phyloP scores from a whole-genome alignment of 2,113 vertebrate genomes.

The Thermophis baileyi region DNA sequence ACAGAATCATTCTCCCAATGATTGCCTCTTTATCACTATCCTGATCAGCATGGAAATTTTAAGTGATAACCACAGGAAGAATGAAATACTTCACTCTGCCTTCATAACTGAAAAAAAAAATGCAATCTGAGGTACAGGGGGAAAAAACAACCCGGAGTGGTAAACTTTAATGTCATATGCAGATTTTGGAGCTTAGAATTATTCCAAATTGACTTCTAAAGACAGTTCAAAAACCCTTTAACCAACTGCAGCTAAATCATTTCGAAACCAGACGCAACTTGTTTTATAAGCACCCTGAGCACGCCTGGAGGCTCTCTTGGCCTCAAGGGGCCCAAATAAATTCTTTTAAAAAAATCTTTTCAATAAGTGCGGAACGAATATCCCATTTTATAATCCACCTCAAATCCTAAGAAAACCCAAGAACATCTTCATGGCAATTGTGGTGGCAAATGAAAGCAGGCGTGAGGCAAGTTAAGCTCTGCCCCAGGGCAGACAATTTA shows the following conservation, averaged over 20 bases:
- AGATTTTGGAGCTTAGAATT: neutral
- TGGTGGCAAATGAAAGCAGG: neutral
- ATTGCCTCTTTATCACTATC: neutral
- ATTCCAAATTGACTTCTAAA: neutral
- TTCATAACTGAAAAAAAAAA: conserved; percentile 1
- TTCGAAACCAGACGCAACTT: neutral
- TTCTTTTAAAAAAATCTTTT: neutral
- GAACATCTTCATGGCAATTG: neutral
- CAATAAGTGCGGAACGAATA: conserved; percentile 7
- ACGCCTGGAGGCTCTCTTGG: no score
- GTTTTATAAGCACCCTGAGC: neutral
- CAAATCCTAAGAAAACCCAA: conserved; percentile 1
- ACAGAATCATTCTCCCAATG: neutral
- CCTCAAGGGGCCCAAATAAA: neutral
- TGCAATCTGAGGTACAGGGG: neutral
- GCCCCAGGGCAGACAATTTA: conserved; percentile 7
- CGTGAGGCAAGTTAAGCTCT: neutral
- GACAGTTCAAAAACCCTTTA: neutral
- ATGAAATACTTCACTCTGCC: conserved; percentile 41
- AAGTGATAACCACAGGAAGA: neutral
- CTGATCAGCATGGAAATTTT: neutral
- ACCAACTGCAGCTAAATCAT: neutral
- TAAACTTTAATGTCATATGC: neutral
- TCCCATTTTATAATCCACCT: conserved; percentile 13
- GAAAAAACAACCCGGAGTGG: neutral